Evolutionary conservation across 1,140 invertebrate genomes (phyloP), one percentile per base, ranked within the genome.

Genomic region (Brachionus sp.): DNA sequence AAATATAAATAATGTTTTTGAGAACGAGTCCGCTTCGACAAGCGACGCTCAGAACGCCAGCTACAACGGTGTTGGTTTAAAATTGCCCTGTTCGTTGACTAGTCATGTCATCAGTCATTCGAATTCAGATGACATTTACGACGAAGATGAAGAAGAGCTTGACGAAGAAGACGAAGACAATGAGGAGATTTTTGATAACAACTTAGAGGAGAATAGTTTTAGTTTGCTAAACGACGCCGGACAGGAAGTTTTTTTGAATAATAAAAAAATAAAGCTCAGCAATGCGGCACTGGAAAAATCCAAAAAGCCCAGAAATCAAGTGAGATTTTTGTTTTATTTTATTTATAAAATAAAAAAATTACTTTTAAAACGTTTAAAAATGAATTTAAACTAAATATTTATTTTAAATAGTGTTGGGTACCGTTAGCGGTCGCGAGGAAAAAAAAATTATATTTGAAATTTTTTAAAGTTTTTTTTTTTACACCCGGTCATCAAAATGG

Each of bases 181-280:
- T 25, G 70, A 75, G 7, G 70, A 75, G 3, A 39, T 70, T 39
- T 37, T 9, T 6, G 35, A 70, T 12, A 70, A 23, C 37, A 70
- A 70, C 13, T 70, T 70, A 33, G 66, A 37, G 37, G 66, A 70
- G 66, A 70, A 70, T 23, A 70, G 37, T 16, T 70, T 70, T 16
- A 37, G 66, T 70, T 23, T 70, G 16, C 37, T 70, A n/a, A 70
- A 42, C n/a, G 64, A 33, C 25, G 35, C 5, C 19, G 66, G 66
- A 37, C 66, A 70, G 39, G 66, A 70, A 23, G 66, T 70, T 12
- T 70, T 37, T 42, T 70, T 70, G 16, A 70, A 70, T 13, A 70
- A 70, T 70, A 70, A 70, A 70, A 70, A 70, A 70, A 70, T 70
- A 19, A 37, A 70, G 37, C 19, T 70, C 5, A 35, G 6, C 33